Evolutionary conservation across 2,888 invertebrate genomes (phyloP).

Genomic region (Clivina fossor): DNA sequence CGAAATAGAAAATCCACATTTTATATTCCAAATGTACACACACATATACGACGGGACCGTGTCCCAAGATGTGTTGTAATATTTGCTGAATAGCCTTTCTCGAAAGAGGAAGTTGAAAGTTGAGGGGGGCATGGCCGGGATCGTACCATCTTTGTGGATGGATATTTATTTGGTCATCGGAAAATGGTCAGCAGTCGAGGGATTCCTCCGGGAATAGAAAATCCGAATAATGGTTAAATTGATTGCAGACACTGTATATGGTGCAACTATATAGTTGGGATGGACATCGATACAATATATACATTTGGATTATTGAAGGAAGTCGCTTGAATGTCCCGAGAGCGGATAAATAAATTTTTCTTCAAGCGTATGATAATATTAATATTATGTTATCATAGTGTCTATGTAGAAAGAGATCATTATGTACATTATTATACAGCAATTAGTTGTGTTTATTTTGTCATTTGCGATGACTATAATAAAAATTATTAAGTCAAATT

Average conservation of each 20-base stretch:
- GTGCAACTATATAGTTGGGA: constrained; percentile 51
- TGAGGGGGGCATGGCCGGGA: constrained; percentile 2
- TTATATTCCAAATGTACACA: constrained; percentile 29
- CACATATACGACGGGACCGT: constrained; percentile 11
- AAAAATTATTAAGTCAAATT: too few species aligned
- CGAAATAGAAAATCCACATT: constrained; percentile 32
- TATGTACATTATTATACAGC: too few species aligned
- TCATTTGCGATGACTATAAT: too few species aligned
- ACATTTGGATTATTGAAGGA: too few species aligned
- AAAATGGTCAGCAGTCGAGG: constrained; percentile 41
- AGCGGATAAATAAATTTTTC: too few species aligned
- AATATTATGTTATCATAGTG: too few species aligned
- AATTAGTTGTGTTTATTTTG: too few species aligned
- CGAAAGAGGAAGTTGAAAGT: constrained; percentile 33
- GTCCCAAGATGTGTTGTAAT: constrained; percentile 45
- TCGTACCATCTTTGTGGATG: too few species aligned
- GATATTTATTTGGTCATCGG: constrained; percentile 47
- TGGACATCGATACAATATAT: constrained; percentile 49
- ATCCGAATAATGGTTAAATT: constrained; percentile 52
- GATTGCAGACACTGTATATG: constrained; percentile 52
- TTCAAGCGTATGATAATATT: too few species aligned
- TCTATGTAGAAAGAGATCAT: too few species aligned
- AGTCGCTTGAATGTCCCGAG: too few species aligned
- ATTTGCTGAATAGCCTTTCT: constrained; percentile 50
- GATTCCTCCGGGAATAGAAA: constrained; percentile 43